These are phyloP conservation scores for Pachycephala philippinensis DNA, from an alignment of 2,113 vertebrate genomes.

Conservation along the genomic window DNA sequence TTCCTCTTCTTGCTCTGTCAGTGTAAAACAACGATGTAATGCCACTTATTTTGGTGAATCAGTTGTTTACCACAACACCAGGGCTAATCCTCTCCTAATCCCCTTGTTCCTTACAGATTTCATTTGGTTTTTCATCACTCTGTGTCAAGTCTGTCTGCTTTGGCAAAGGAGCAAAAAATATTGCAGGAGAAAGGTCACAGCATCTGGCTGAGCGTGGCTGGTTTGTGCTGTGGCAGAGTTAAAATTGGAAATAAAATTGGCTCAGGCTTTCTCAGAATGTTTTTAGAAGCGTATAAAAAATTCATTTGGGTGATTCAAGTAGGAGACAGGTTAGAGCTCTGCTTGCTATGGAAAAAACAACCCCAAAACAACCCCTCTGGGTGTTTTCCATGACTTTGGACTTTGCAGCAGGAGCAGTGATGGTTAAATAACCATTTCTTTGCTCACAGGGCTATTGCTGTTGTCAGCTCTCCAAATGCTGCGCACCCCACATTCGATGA, in stretches of 20 bases:
- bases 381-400: not conserved
- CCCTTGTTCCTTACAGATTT: not conserved
- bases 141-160: not conserved
- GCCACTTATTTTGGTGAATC: not conserved
- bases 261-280: not conserved
- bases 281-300: not conserved
- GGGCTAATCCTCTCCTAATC: not conserved
- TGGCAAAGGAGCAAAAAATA: not conserved
- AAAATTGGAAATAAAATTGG: not conserved
- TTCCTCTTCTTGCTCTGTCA: not conserved
- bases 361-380: not conserved
- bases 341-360: not conserved
- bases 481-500: accelerated
- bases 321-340: not conserved
- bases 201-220: not conserved
- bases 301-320: not conserved
- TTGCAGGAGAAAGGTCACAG: not conserved
- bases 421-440: not conserved
- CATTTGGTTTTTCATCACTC: not conserved
- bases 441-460: not conserved
- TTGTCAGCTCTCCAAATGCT: not conserved
- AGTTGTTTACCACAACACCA: not conserved
- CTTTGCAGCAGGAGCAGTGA: not conserved
- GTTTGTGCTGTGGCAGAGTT: not conserved
- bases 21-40: not conserved